phyloP scores from a whole-genome alignment of 2,888 invertebrate species.

The Dioctria rufipes region DNA sequence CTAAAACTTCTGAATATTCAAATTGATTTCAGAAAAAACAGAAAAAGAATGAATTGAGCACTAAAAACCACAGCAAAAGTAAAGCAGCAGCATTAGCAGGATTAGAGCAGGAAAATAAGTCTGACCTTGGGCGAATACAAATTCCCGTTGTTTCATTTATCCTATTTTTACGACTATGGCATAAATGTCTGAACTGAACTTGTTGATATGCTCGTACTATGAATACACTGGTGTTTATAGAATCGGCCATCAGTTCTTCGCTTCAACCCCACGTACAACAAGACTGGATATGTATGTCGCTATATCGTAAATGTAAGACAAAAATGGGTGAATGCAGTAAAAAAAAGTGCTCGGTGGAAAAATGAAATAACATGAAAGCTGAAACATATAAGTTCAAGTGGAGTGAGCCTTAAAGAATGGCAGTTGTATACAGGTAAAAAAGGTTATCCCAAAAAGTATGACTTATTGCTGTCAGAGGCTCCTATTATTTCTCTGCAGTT shows the following conservation, averaged over 20 bases:
- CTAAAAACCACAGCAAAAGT: not conserved
- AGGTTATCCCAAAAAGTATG: constrained; percentile 57
- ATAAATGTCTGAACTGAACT: constrained; percentile 56
- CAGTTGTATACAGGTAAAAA: constrained; percentile 45
- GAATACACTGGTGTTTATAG: constrained; percentile 50
- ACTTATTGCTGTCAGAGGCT: constrained; percentile 56
- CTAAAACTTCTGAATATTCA: constrained; percentile 53
- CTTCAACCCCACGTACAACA: not conserved
- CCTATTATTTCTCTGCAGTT: constrained; percentile 48
- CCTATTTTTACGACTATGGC: constrained; percentile 55
- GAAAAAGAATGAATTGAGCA: constrained; percentile 20
- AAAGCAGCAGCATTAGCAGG: constrained; percentile 7
- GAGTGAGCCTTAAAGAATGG: constrained; percentile 55
- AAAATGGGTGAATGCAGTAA: constrained; percentile 41
- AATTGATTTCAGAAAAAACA: constrained; percentile 37
- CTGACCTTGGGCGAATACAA: constrained; percentile 56
- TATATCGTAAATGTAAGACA: constrained; percentile 22
- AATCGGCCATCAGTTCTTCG: not conserved
- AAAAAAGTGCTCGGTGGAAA: constrained; percentile 58
- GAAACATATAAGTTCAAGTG: constrained; percentile 53
- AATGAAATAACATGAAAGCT: constrained; percentile 59
- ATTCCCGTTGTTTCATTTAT: constrained; percentile 53
- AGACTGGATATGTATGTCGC: constrained; percentile 48
- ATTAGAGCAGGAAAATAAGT: constrained; percentile 40
- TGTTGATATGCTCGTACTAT: constrained; percentile 58